phyloP scores from a whole-genome alignment of 64 coral and sea anemone species.

The Montipora efflorescens region DNA sequence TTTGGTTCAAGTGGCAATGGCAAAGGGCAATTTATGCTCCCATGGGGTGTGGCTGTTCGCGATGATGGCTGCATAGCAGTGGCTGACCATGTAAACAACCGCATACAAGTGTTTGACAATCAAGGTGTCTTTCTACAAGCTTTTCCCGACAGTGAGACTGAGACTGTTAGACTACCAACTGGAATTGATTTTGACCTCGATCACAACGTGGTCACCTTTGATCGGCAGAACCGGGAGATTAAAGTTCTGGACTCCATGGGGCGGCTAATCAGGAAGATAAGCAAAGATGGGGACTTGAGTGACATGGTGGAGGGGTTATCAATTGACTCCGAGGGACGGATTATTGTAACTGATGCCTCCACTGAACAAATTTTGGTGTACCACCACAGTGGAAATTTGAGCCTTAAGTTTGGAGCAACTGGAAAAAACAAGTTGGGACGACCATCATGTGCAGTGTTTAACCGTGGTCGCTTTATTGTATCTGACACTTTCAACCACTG shows the following conservation, averaged over 20 bases:
- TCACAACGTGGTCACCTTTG: slow-evolving; percentile 59
- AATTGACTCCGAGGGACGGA: slow-evolving; percentile 55
- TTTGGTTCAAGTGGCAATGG: slow-evolving; percentile 35
- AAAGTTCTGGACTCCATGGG: slow-evolving; percentile 48
- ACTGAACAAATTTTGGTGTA: slow-evolving; percentile 57
- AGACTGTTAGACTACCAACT: slow-evolving; percentile 39
- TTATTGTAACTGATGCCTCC: slow-evolving; percentile 57
- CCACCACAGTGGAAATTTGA: slow-evolving; percentile 66
- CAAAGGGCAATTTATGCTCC: slow-evolving; percentile 43
- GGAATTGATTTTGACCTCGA: slow-evolving; percentile 52
- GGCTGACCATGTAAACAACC: slow-evolving; percentile 68
- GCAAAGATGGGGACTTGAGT: slow-evolving; percentile 32
- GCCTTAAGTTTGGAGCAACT: slow-evolving; percentile 63
- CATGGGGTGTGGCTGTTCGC: slow-evolving; percentile 60
- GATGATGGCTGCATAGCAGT: slow-evolving; percentile 53
- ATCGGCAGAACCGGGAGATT: slow-evolving; percentile 29
- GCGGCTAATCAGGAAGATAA: slow-evolving; percentile 31
- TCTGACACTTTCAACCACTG: slow-evolving; percentile 79
- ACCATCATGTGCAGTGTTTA: slow-evolving; percentile 73
- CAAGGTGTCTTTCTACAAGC: slow-evolving; percentile 32
- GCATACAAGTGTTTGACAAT: slow-evolving; percentile 64
- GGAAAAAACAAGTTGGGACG: slow-evolving; percentile 23
- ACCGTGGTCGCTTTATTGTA: slow-evolving; percentile 62
- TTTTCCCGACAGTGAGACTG: not conserved
- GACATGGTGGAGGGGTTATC: slow-evolving; percentile 60